Percentiles rank a stretch among this genome's conserved stretches.
Conservation (phyloP, 2,797 vertebrate species). For the Dipus sagitta region DNA sequence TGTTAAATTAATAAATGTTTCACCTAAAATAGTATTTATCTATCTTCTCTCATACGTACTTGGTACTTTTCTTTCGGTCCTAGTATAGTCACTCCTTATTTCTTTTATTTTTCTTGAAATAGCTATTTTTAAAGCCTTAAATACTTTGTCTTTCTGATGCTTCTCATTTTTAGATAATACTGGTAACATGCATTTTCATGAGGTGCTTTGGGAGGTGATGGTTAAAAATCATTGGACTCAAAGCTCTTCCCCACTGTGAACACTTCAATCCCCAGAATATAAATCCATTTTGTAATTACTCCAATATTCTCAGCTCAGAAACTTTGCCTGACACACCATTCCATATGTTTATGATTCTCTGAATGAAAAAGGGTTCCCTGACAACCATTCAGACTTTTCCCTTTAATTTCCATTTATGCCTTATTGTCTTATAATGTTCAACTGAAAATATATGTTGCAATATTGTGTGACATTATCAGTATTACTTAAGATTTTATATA, state of each 20-base stretch:
- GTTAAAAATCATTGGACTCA: slow-evolving; percentile 86
- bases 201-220: slow-evolving; percentile 74
- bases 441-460: slow-evolving; percentile 91
- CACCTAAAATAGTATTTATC: slow-evolving; percentile 54
- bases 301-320: slow-evolving; percentile 87
- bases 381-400: slow-evolving; percentile 88
- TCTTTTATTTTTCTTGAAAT: slow-evolving; percentile 49
- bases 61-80: slow-evolving; percentile 1
- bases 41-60: background rate
- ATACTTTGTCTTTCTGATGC: slow-evolving; percentile 62
- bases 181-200: slow-evolving; percentile 82
- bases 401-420: slow-evolving; percentile 91
- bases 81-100: slow-evolving; percentile 47
- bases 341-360: slow-evolving; percentile 91
- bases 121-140: slow-evolving; percentile 65
- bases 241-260: slow-evolving; percentile 85
- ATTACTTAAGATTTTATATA: slow-evolving; percentile 92
- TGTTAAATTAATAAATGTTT: slow-evolving; percentile 65
- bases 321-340: slow-evolving; percentile 90
- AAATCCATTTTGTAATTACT: slow-evolving; percentile 90
- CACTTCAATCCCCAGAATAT: slow-evolving; percentile 85
- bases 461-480: slow-evolving; percentile 91
- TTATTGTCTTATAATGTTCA: slow-evolving; percentile 90
- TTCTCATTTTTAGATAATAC: slow-evolving; percentile 79
- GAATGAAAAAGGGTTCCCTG: slow-evolving; percentile 90